phyloP scores from a whole-genome alignment of 2,113 vertebrate species.

The Gallinago jamesoni region DNA sequence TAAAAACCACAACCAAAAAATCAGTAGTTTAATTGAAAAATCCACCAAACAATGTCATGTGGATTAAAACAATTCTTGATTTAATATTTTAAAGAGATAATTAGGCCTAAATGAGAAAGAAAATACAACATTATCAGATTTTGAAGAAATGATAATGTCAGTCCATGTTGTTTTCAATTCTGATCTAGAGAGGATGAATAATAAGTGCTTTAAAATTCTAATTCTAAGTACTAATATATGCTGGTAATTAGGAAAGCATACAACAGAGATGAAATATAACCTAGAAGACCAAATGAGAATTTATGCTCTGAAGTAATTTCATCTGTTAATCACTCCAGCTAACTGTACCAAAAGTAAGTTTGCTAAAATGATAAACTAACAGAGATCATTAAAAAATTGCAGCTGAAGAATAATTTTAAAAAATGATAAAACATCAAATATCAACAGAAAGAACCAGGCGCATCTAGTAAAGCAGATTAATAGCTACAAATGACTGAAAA shows the following conservation, averaged over 20 bases:
- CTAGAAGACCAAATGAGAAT: conserved; percentile 7
- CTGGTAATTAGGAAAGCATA: conserved; percentile 20
- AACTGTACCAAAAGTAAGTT: not conserved
- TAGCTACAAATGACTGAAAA: not conserved
- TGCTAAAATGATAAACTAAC: conserved; percentile 14
- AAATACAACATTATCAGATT: not conserved
- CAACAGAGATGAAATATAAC: conserved; percentile 26
- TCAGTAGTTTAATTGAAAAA: not conserved
- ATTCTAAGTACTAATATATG: not conserved
- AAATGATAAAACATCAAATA: not conserved
- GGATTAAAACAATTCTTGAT: not conserved
- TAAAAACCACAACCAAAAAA: not conserved
- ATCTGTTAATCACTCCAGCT: conserved; percentile 3
- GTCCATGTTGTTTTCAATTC: not conserved
- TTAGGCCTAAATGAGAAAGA: not conserved
- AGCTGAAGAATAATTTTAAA: not conserved
- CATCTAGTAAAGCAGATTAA: not conserved
- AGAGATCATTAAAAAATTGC: not conserved
- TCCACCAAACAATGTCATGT: not conserved
- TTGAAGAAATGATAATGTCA: not conserved
- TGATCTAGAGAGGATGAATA: not conserved
- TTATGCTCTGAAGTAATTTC: conserved; percentile 4
- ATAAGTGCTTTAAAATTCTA: not conserved
- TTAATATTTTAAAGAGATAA: not conserved
- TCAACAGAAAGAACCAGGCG: not conserved